Base-by-base conservation (phyloP, 2,888 invertebrate genomes). In the Patella depressa region DNA sequence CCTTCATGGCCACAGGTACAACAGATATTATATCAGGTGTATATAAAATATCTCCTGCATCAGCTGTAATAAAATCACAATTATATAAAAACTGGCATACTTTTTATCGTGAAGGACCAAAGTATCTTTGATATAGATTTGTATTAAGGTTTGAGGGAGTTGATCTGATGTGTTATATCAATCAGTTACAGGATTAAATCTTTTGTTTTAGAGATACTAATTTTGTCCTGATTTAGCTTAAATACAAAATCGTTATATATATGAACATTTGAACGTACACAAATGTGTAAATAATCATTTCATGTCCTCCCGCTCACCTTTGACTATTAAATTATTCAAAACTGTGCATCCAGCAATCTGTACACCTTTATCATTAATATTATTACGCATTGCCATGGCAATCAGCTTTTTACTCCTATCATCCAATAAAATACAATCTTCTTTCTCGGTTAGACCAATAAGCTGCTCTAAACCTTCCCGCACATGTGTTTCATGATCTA, bases 361-460 rank as follows among this genome's bases (percentile, higher is more conserved):
- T 12, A 90, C 84, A 9, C 88, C 85, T 72, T 81, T 79, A 76
- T 88, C 84, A 53, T 78, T 78, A 55, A 89, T 81, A 81, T 90
- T 88, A 77, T 89, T 88, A 79, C 85, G 85, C 89, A 90, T 90
- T 75, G 88, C 88, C 74, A 86, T 81, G 29, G 86, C 86, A 76
- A 90, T 82, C 74, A 90, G 81, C 69, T 84, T 86, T 81, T 89
- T 90, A 59, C 88, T 84, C 54, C 79, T 83, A 70, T 85, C 84
- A 75, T 87, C 85, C 15, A 87, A 72, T n/a, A 83, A 70, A 11
- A 85, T 80, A 17, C 81, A 80, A 14, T 85, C 81, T n/a, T 74
- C n/a, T n/a, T 75, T 77, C 71, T 84, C 85, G 29, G 87, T 78
- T 19, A 90, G 80, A 15, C 86, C 86, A 4, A 83, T 81, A n/a